phyloP scores from a whole-genome alignment of 2,888 invertebrate species.

The Cylindroiulus punctatus region DNA sequence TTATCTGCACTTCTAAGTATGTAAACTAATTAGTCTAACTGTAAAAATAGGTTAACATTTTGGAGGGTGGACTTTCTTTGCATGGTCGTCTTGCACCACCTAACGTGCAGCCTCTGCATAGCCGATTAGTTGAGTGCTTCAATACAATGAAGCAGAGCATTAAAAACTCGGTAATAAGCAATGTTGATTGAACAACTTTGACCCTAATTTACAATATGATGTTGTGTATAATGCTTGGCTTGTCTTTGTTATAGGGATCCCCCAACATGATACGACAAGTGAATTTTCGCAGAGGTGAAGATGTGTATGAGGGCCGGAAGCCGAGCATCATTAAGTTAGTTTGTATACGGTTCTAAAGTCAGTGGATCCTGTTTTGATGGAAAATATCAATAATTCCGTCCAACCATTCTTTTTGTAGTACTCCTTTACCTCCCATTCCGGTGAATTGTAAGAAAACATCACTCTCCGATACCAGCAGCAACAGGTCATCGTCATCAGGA shows the following conservation, averaged over 20 bases:
- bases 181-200: not conserved
- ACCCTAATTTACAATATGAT: not conserved
- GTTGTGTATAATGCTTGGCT: constrained; percentile 52
- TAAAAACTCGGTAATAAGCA: constrained; percentile 61
- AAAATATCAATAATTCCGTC: constrained; percentile 39
- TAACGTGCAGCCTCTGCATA: constrained; percentile 90
- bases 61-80: constrained; percentile 84
- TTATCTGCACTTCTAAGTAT: not conserved
- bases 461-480: constrained; percentile 60
- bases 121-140: constrained; percentile 87
- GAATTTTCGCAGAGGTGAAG: constrained; percentile 54
- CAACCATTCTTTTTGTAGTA: constrained; percentile 70
- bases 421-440: constrained; percentile 84
- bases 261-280: constrained; percentile 58
- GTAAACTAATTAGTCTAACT: constrained; percentile 12
- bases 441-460: constrained; percentile 55
- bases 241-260: constrained; percentile 56
- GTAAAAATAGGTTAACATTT: constrained; percentile 66
- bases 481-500: constrained; percentile 65
- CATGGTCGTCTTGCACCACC: constrained; percentile 87
- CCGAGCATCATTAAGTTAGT: constrained; percentile 58
- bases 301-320: constrained; percentile 54
- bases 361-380: not conserved
- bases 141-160: constrained; percentile 79
- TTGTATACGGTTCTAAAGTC: not conserved